Conservation (phyloP, 2,113 vertebrate genomes). For the Lasiurus cinereus region DNA sequence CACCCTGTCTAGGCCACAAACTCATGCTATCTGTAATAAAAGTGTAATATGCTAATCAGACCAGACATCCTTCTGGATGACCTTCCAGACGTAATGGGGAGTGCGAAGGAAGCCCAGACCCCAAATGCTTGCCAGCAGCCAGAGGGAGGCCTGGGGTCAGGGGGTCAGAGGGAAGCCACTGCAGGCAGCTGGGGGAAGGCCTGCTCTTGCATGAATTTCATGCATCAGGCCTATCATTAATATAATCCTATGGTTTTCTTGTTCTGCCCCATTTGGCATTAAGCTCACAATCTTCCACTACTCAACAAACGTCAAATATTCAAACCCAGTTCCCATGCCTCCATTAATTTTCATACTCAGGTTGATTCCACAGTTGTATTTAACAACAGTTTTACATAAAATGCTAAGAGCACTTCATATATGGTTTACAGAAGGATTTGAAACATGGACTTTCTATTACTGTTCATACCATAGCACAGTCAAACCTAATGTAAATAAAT, state of each 20-base stretch:
- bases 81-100: too few species aligned
- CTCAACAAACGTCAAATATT: neutral
- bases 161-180: too few species aligned
- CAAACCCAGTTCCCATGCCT: neutral
- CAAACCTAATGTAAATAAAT: conserved; percentile 76
- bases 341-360: conserved; percentile 56
- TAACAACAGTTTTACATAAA: conserved; percentile 70
- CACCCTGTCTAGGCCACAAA: neutral
- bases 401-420: conserved; percentile 72
- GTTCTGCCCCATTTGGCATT: neutral
- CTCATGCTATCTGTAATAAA: neutral
- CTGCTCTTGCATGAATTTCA: too few species aligned
- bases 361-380: conserved; percentile 62
- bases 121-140: too few species aligned
- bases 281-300: neutral
- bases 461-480: conserved; percentile 62
- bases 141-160: too few species aligned
- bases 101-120: too few species aligned
- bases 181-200: too few species aligned
- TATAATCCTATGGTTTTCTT: neutral
- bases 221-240: neutral
- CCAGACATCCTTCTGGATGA: too few species aligned
- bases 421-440: conserved; percentile 68
- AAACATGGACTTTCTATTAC: conserved; percentile 70
- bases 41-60: too few species aligned